Base-by-base conservation (phyloP, 2,113 vertebrate species). In the Plectropomus leopardus region DNA sequence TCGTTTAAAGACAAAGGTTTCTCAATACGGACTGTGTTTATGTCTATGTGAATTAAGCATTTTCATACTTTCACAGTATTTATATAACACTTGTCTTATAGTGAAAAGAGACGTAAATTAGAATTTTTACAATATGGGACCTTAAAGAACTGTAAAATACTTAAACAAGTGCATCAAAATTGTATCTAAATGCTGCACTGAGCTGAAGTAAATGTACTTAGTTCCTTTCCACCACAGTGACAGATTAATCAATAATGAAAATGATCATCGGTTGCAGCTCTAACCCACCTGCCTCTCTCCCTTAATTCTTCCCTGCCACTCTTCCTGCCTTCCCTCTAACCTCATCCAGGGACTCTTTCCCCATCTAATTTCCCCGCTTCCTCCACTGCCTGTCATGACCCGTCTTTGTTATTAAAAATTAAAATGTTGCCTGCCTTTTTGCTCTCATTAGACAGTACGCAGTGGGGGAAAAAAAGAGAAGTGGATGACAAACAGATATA, bases 371-470 rank as follows among this genome's bases (percentile, higher is more conserved):
- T 68, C 76, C 70, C 65, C 0, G 21, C 77, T 78, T 83, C 77
- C 79, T 83, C 69, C 50, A 1, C 50, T 6, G 40, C 78, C 82
- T 82, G 77, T 87, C 87, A 84, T 59, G 65, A 73, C 60, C 53
- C 82, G 67, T 84, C 54, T 78, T 55, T 73, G 55, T 42, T 48
- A 87, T 81, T 87, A 80, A 88, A 84, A 78, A 84, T 88, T 47
- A 0, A 86, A 85, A 83, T 54, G 64, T 77, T 84, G 60, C 81
- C 30, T 74, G 76, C 53, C 61, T 78, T 63, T 84, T 87, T 65
- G 34, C 78, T 89, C 79, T 85, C 82, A 80, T 92, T 83, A 83
- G 83, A 65, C 30, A 14, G 54, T 14, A 9, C 0, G 19, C 26
- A 28, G 59, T 13, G 21, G 21, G 24, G 54, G 47, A 63, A 69